Base-by-base conservation (phyloP, 2,888 invertebrate species). In the Helleia helle region DNA sequence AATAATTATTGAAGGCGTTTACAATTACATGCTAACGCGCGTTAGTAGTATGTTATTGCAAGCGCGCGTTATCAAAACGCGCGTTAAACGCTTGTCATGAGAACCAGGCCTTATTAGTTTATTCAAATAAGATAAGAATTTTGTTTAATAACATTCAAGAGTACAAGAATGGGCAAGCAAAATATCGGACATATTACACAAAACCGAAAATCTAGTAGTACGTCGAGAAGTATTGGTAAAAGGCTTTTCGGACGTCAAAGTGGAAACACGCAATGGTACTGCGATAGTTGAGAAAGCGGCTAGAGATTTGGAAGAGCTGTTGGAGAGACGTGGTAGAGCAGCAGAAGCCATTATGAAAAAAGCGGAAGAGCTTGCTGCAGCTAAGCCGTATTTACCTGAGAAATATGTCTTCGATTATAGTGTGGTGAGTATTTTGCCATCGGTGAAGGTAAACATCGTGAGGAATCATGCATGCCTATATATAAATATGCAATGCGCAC, bases 301-400 rank as follows among this genome's bases (percentile, higher is more conserved):
- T 0, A 47, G 46, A 1, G 56, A 58, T 0, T 45, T 84, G 3
- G 69, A 71, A 18, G 68, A 71, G 2, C 50, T 84, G 34, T 54
- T 84, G 12, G 44, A 49, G 14, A 62, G 58, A 26, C 54, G 83
- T 7, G 60, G 64, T 3, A 59, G 53, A 17, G 79, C 75, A 0
- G 83, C 77, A 0, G 73, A 73, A 36, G 62, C 65, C 2, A 81
- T 84, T 24, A 73, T 74, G 71, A 55, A 62, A 3, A 65, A 62
- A 43, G 80, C 79, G 1, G 81, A 83, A 42, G 65, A 66, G 15
- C 52, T 73, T n/a, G 64, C 71, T 2, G 55, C 59, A 8, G 46
- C 53, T 1, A 45, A 52, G 11, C 50, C 55, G 0, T 27, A 38
- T 6, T 59, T 71, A 1, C 58, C 67, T 0, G 31, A 28, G 0